Base-by-base conservation (phyloP, 1,140 invertebrate species). In the Brachionus paranguensis region DNA sequence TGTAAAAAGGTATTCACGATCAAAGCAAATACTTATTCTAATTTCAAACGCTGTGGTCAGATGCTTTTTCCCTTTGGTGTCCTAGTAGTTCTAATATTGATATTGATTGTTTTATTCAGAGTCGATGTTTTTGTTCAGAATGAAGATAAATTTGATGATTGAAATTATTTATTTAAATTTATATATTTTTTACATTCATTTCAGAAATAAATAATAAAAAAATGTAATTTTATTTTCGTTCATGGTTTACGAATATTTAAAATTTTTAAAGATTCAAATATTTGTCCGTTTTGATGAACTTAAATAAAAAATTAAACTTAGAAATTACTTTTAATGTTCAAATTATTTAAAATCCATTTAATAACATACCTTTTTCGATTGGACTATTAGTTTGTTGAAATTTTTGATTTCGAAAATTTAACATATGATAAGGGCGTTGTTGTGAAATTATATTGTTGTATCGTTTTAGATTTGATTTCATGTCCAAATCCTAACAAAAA, bases 81-180 rank as follows among this genome's bases (percentile, higher is more conserved):
- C 27, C 20, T 76, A 24, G 0, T 76, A 12, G 11, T 12, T 76
- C 33, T 76, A 11, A 50, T 76, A 11, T 27, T 76, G 14, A 76
- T 76, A 27, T 76, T 76, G n/a, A 76, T 76, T 27, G 72, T 76
- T 53, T n/a, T 76, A 50, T 76, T 76, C 43, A 76, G 72, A 76
- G 72, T 76, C 24, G 72, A 76, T 76, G 47, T 76, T 27, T 76
- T 76, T 76, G 72, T 76, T 27, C 43, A 76, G 27, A 76, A 45
- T 50, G 27, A 76, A 43, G 41, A 74, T 45, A 74, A 74, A 68
- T 37, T 68, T 43, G 68, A 72, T 72, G 33, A 72, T 72, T 72
- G n/a, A 72, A 43, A 43, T 4, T 43, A n/a, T 43, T 72, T 72
- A 43, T 72, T 72, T 5, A 41, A 72, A 72, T 43, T 17, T 43